Evolutionary conservation across 2,797 vertebrate species (phyloP), one percentile per base, ranked within the genome.

Genomic region (Melanotaenia nigrans): DNA sequence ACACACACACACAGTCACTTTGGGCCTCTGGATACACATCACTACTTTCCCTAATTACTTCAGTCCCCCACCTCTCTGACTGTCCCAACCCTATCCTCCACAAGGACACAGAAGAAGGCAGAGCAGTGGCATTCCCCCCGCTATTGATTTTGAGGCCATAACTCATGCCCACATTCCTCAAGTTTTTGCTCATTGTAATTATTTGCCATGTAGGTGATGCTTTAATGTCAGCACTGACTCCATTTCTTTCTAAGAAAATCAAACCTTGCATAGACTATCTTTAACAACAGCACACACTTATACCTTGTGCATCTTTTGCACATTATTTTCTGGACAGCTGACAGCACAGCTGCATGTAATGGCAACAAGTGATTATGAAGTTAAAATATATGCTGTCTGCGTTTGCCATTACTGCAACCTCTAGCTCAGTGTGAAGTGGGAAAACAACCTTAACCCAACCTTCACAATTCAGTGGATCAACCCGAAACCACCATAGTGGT

Each of bases 31-130:
- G 84, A 89, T 28, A 38, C 82, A 87, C 87, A 84, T 66, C 10
- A 55, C 78, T 86, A 65, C 85, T 87, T 85, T 83, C 38, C n/a
- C 76, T 92, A 90, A 90, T 86, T 89, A 75, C 78, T 38, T 81
- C 30, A 49, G 20, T 65, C 72, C 65, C 68, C 73, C 35, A 12
- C 22, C 58, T 65, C 55, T 64, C 53, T 7, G 11, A 40, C 40
- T 54, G 61, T 65, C 30, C 20, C 33, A 42, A 51, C 30, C 61
- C 65, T 14, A 22, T 36, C 61, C 45, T 68, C 49, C 59, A 63
- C 3, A 22, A 47, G 75, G 77, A 65, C 74, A 78, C 38, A 60
- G 38, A n/a, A 56, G 42, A 35, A 42, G 36, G 16, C 22, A 45
- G 55, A 64, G 54, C 4, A 4, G 49, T 7, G 53, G 49, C 22